Base-by-base conservation (phyloP, 2,797 vertebrate genomes). In the Amblyopsis hoosieri region DNA sequence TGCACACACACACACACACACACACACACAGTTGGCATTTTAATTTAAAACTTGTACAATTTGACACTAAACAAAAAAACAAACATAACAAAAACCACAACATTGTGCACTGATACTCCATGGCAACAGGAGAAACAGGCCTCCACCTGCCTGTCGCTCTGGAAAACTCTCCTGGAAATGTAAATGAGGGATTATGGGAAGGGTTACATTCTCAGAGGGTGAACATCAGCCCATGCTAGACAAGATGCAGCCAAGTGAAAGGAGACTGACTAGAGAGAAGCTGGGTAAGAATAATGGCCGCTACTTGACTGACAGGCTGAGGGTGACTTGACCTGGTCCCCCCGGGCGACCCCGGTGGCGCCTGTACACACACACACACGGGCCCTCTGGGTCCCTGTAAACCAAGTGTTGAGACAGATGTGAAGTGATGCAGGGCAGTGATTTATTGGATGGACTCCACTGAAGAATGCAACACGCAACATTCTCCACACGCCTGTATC, bases 371-470 rank as follows among this genome's bases (percentile, higher is more conserved):
- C 68, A 57, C 19, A 23, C 23, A 29, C 23, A 29, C 58, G 73
- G 57, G 45, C 62, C 65, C 78, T 78, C 59, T 60, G 61, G 73
- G 66, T 83, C 72, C 59, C 71, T 82, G 72, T 73, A 71, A 74
- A 83, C 75, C 71, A 82, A 82, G 66, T 63, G 78, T 74, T 71
- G 66, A 81, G 76, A 76, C 62, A 67, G 72, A 78, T 84, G 62
- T 78, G 66, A 85, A 73, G 83, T 59, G 75, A 87, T 77, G 76
- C 72, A 84, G 80, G 85, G 66, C 67, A 63, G 62, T 75, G 80
- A 88, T 90, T 87, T 85, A 89, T 81, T 84, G 81, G 80, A 76
- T 83, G 84, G 81, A 70, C 76, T 79, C 76, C 73, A 78, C 51
- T 8, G 72, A 82, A 76, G 79, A 84, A 79, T 83, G 79, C 66